A percentile compares a stretch with the other conserved stretches of the same genome.
These are phyloP conservation scores for Drosophila nr. fundita DNA, from an alignment of 2,888 invertebrate genomes.

Conservation along the genomic window DNA sequence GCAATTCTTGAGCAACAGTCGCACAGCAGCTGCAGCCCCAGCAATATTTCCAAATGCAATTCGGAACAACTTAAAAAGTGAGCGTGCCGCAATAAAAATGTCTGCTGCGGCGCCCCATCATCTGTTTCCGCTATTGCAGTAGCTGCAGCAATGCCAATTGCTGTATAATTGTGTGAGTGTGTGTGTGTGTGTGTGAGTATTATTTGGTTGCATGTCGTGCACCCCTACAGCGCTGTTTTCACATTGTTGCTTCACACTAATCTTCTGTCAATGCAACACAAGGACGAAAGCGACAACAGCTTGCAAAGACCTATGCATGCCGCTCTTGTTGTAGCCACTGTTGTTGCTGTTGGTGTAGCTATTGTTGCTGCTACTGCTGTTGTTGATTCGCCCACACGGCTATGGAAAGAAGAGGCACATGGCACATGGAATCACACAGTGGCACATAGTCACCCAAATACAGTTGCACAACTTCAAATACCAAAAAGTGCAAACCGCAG, in stretches of 20 bases:
- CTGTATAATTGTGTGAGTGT: constrained; percentile 30
- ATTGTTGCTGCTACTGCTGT: constrained; percentile 25
- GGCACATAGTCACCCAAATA: constrained; percentile 29
- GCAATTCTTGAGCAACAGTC: constrained; percentile 71
- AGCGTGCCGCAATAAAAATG: constrained; percentile 79
- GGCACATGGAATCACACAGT: constrained; percentile 10
- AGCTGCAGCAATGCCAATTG: constrained; percentile 26
- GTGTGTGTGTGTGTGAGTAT: constrained; percentile 13
- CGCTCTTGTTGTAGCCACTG: constrained; percentile 13
- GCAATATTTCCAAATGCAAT: constrained; percentile 78
- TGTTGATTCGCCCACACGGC: constrained; percentile 26
- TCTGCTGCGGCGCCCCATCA: constrained; percentile 67
- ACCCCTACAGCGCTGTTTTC: constrained; percentile 78
- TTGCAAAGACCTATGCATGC: constrained; percentile 60
- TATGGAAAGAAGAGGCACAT: constrained; percentile 6
- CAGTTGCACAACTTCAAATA: constrained; percentile 68
- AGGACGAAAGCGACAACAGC: constrained; percentile 81
- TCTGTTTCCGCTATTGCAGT: constrained; percentile 58
- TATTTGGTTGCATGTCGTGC: constrained; percentile 35
- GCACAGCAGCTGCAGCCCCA: constrained; percentile 32
- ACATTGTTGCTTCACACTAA: constrained; percentile 82
- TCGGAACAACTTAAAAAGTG: constrained; percentile 82
- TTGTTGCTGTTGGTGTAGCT: constrained; percentile 9
- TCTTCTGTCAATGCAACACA: constrained; percentile 80
- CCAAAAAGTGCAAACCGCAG: constrained; percentile 82